phyloP scores from a whole-genome alignment of 2,113 vertebrate species.

The Edolisoma coerulescens region DNA sequence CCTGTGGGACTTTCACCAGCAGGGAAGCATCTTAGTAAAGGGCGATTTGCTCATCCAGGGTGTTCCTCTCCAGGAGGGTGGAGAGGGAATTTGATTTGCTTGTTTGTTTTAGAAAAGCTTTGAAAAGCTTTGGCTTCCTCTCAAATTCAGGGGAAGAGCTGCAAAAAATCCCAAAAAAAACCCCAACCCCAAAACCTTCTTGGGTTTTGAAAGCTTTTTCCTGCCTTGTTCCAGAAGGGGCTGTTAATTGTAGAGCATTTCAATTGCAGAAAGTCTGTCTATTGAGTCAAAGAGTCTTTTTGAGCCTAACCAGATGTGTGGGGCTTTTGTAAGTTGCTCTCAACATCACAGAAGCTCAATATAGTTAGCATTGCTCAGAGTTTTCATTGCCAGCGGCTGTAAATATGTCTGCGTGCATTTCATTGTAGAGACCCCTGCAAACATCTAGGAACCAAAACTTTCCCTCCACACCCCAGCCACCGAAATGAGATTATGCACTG shows the following conservation, averaged over 20 bases:
- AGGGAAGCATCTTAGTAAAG: background rate
- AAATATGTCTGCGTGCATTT: constrained; percentile 30
- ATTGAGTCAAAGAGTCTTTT: background rate
- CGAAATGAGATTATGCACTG: constrained; percentile 62
- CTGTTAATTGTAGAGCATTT: background rate
- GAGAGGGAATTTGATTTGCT: background rate
- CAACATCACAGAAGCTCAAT: background rate
- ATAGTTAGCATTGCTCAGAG: background rate
- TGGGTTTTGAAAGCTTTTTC: constrained; percentile 9
- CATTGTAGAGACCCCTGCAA: constrained; percentile 29
- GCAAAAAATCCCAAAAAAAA: background rate
- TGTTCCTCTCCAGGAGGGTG: background rate
- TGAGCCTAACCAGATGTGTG: background rate
- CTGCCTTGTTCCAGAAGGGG: background rate
- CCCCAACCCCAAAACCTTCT: background rate
- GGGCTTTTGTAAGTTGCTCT: background rate
- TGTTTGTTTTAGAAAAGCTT: constrained; percentile 2
- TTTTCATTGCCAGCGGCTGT: constrained; percentile 43
- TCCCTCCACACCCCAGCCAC: constrained; percentile 32
- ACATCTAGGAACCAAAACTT: constrained; percentile 35
- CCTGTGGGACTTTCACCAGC: background rate
- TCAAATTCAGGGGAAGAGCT: background rate
- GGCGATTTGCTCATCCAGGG: background rate
- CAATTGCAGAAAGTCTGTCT: background rate
- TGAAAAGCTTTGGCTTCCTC: constrained; percentile 17